A percentile compares a stretch with the other conserved stretches of the same genome.
phyloP scores from a whole-genome alignment of 2,113 vertebrate genomes.

The Brienomyrus longianalis region DNA sequence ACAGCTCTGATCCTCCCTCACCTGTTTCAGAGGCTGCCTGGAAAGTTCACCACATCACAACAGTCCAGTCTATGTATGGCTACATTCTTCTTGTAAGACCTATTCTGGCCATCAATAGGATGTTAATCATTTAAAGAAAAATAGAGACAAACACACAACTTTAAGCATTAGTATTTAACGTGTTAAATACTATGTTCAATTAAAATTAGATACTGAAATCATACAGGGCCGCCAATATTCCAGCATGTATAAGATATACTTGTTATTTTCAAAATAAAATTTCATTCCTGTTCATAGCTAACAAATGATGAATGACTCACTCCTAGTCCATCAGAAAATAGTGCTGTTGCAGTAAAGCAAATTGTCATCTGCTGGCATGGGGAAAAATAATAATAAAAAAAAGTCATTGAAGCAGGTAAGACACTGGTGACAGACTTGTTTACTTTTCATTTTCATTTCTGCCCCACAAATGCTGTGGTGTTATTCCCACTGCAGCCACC shows the following conservation, averaged over 20 bases:
- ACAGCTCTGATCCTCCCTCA: neutral
- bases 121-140: neutral
- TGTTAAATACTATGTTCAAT: neutral
- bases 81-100: neutral
- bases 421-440: slow-evolving; percentile 36
- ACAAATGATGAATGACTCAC: slow-evolving; percentile 1
- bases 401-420: slow-evolving; percentile 21
- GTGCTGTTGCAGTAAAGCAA: slow-evolving; percentile 26
- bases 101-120: neutral
- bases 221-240: neutral
- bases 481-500: slow-evolving; percentile 29
- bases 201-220: neutral
- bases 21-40: neutral
- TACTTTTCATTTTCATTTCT: slow-evolving; percentile 35
- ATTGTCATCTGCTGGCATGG: slow-evolving; percentile 21
- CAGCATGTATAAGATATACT: neutral
- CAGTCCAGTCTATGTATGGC: neutral
- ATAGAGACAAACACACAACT: neutral
- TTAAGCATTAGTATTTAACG: neutral
- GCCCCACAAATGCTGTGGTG: slow-evolving; percentile 29
- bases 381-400: neutral
- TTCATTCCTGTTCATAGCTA: neutral
- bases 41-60: neutral
- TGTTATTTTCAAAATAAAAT: neutral
- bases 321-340: slow-evolving; percentile 9